phyloP scores from a whole-genome alignment of 2,797 vertebrate species.

The Phrynocephalus forsythii region DNA sequence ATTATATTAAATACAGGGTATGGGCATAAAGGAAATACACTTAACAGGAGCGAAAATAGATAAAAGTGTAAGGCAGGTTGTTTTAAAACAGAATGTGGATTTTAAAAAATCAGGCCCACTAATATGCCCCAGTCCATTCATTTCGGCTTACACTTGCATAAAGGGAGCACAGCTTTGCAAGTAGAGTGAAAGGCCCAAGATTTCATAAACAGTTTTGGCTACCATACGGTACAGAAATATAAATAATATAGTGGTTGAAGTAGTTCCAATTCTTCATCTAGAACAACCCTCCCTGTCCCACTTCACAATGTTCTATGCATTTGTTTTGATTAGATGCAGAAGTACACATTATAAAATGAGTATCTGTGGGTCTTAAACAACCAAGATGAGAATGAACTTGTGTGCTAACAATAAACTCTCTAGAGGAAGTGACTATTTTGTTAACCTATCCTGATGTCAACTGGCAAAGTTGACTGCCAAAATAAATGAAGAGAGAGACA shows the following conservation, averaged over 20 bases:
- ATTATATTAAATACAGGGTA: too few relatives aligned
- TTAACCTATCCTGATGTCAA: constrained; percentile 3
- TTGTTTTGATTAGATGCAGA: constrained; percentile 5
- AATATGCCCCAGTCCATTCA: background rate
- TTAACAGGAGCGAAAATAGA: too few relatives aligned
- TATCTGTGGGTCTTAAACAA: background rate
- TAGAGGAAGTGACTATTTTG: background rate
- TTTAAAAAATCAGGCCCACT: too few relatives aligned
- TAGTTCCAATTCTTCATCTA: background rate
- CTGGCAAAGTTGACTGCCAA: background rate
- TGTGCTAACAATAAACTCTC: background rate
- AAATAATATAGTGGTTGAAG: background rate
- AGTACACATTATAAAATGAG: background rate
- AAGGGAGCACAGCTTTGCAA: background rate
- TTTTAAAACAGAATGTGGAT: too few relatives aligned
- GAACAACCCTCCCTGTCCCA: background rate
- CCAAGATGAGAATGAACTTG: background rate
- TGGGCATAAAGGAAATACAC: too few relatives aligned
- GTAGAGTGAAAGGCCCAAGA: background rate
- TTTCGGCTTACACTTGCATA: background rate
- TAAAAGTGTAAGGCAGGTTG: too few relatives aligned
- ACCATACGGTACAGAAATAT: background rate
- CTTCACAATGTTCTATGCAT: background rate
- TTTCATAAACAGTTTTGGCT: background rate
- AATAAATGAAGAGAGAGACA: background rate